Evolutionary conservation across 1,140 invertebrate genomes (phyloP).

Genomic region (Heliconius melpomene): DNA sequence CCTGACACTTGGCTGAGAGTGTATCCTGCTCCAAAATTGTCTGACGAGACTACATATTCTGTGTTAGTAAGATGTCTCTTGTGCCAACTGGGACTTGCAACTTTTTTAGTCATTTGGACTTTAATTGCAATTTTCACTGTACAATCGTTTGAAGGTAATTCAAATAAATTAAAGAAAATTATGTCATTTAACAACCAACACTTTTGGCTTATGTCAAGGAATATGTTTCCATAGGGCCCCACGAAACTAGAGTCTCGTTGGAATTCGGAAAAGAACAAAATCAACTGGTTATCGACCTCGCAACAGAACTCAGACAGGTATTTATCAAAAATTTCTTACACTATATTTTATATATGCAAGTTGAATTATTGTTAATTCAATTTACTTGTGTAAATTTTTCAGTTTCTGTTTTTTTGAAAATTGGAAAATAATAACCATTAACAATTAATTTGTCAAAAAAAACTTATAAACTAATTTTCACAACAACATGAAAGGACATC

Average conservation of each 20-base stretch:
- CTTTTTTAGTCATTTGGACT: constrained; percentile 63
- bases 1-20: constrained; percentile 60
- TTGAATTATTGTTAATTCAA: too few relatives aligned
- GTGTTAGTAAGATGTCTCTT: constrained; percentile 57
- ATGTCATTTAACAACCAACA: neutral
- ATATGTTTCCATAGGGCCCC: constrained; percentile 49
- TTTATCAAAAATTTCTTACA: neutral
- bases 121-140: constrained; percentile 59
- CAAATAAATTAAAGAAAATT: neutral
- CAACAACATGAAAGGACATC: too few relatives aligned
- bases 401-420: too few relatives aligned
- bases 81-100: constrained; percentile 61
- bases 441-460: too few relatives aligned
- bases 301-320: constrained; percentile 72
- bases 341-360: neutral
- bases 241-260: constrained; percentile 54
- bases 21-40: constrained; percentile 52
- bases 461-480: too few relatives aligned
- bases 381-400: too few relatives aligned
- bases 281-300: constrained; percentile 68
- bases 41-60: constrained; percentile 50
- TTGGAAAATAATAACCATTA: too few relatives aligned
- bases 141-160: constrained; percentile 68
- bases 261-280: constrained; percentile 65
- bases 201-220: neutral